These are phyloP conservation scores for Drosophila ananassae DNA, from an alignment of 1,140 invertebrate species.

Conservation along the genomic window DNA sequence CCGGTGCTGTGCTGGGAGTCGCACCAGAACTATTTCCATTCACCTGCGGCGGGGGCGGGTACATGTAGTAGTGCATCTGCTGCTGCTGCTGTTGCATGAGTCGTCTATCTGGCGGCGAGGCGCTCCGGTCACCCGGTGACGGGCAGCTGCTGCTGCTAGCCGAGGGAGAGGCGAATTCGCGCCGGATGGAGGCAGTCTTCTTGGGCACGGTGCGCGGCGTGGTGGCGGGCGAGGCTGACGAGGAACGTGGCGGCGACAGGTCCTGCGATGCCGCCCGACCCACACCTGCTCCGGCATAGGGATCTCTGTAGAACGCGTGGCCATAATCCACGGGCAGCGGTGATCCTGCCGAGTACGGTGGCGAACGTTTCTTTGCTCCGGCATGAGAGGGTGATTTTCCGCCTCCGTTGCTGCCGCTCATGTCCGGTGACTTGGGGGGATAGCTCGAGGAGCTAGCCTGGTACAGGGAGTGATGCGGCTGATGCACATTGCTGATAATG, in stretches of 20 bases:
- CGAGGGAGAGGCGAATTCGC: slow-evolving; percentile 82
- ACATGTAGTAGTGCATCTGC: slow-evolving; percentile 77
- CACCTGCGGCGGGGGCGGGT: slow-evolving; percentile 60
- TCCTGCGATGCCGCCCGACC: slow-evolving; percentile 51
- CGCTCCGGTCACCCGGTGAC: slow-evolving; percentile 67
- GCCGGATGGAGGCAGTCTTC: slow-evolving; percentile 83
- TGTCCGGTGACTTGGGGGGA: slow-evolving; percentile 76
- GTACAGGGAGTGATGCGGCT: slow-evolving; percentile 58
- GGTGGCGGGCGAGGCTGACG: slow-evolving; percentile 62
- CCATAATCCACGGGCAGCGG: slow-evolving; percentile 70
- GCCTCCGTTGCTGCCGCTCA: slow-evolving; percentile 54
- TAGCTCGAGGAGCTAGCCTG: slow-evolving; percentile 49
- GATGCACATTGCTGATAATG: slow-evolving; percentile 71
- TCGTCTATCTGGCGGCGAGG: slow-evolving; percentile 63
- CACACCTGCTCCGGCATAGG: slow-evolving; percentile 49
- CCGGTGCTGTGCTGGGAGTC: slow-evolving; percentile 30
- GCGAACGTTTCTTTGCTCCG: slow-evolving; percentile 71
- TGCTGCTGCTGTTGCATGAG: slow-evolving; percentile 57
- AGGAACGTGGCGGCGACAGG: slow-evolving; percentile 64
- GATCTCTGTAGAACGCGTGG: slow-evolving; percentile 61
- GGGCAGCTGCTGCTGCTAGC: slow-evolving; percentile 69
- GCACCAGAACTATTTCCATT: slow-evolving; percentile 55
- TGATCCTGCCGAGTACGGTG: slow-evolving; percentile 69
- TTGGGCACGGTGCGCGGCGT: slow-evolving; percentile 83
- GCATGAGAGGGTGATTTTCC: slow-evolving; percentile 75